phyloP scores from a whole-genome alignment of 2,113 vertebrate species.

The Aramus guarauna region DNA sequence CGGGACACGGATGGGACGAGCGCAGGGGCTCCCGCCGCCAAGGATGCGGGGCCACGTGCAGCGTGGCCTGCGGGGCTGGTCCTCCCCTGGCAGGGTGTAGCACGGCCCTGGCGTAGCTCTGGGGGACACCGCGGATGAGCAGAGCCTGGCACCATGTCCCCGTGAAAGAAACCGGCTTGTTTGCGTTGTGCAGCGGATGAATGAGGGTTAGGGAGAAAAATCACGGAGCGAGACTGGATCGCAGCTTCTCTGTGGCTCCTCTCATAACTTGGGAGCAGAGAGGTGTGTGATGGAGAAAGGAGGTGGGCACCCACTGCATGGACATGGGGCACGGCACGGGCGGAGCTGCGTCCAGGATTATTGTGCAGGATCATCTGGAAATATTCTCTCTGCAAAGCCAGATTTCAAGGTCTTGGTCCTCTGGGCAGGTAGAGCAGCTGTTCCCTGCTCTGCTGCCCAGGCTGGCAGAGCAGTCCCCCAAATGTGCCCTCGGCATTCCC shows the following conservation, averaged over 20 bases:
- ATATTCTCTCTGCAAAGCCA: background rate
- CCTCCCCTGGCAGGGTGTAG: rapidly evolving
- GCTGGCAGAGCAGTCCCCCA: background rate
- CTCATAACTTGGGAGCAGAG: background rate
- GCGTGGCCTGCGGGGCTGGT: background rate
- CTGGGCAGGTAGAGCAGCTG: background rate
- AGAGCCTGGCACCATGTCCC: background rate
- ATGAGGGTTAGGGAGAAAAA: background rate
- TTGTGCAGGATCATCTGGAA: background rate
- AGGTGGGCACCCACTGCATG: rapidly evolving
- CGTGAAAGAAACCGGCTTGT: background rate
- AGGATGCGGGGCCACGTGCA: rapidly evolving
- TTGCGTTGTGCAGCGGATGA: background rate
- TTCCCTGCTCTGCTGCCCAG: background rate
- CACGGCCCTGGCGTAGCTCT: rapidly evolving
- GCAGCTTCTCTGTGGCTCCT: background rate
- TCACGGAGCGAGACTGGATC: rapidly evolving
- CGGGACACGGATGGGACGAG: background rate
- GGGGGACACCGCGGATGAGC: background rate
- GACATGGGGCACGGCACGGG: rapidly evolving
- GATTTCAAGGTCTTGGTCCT: background rate
- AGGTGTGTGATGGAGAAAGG: background rate
- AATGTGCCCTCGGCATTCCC: background rate
- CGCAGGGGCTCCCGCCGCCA: rapidly evolving
- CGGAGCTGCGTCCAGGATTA: background rate